These are phyloP conservation scores for Napeogenes sylphis DNA, from an alignment of 2,888 invertebrate genomes.

Conservation along the genomic window DNA sequence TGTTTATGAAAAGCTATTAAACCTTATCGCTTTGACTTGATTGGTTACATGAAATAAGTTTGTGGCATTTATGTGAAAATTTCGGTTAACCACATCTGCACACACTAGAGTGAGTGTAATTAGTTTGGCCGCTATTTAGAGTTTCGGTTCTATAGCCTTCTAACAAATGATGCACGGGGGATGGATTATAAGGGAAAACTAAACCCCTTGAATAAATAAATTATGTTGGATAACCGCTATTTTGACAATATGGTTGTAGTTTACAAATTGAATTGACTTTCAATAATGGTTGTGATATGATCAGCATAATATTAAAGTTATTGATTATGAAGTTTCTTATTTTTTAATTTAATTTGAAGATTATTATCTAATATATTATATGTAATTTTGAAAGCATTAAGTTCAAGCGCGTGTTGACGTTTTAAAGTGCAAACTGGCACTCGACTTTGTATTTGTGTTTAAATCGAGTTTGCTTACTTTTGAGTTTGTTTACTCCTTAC, in stretches of 20 bases:
- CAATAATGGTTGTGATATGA: too few species aligned
- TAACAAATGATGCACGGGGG: constrained; percentile 4
- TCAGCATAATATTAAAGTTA: too few species aligned
- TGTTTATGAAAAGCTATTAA: background rate
- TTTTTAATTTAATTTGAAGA: too few species aligned
- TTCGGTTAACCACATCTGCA: constrained; percentile 24
- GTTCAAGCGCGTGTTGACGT: background rate
- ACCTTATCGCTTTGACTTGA: background rate
- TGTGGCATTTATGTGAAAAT: constrained; percentile 24
- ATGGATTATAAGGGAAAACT: background rate
- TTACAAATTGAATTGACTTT: too few species aligned
- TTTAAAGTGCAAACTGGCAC: background rate
- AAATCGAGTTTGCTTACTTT: background rate
- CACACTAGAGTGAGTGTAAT: constrained; percentile 27
- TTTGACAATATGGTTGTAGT: background rate
- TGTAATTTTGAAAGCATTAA: too few species aligned
- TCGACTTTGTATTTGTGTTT: background rate
- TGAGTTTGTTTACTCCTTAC: background rate
- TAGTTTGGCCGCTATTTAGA: constrained; percentile 32
- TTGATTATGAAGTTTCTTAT: too few species aligned
- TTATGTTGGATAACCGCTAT: background rate
- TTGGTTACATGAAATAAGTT: background rate
- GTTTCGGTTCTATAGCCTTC: constrained; percentile 27
- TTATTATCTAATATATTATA: too few species aligned
- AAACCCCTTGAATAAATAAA: constrained; percentile 2